A percentile compares a stretch with the other conserved stretches of the same genome.
Evolutionary conservation across 2,888 invertebrate species (phyloP).

Genomic region (Lagria hirta): DNA sequence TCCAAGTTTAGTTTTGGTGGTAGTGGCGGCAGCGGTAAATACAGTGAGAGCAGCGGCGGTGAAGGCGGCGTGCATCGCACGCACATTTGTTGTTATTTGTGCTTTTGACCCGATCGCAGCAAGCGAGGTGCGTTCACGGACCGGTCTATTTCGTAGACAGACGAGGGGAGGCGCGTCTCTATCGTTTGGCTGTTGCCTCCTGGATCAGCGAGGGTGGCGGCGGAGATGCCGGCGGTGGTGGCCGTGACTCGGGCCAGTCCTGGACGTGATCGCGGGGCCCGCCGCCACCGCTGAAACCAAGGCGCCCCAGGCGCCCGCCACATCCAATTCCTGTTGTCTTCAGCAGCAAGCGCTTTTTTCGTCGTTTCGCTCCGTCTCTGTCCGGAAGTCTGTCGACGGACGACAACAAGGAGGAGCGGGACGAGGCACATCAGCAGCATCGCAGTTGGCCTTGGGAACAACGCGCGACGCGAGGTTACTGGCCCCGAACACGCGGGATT

Average conservation of each 20-base stretch:
- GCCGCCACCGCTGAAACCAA: no score
- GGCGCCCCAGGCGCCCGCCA: no score
- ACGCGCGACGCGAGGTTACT: conserved; percentile 55
- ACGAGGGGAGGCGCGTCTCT: conserved; percentile 48
- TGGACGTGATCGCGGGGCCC: no score
- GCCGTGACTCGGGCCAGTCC: no score
- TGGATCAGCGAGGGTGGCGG: conserved; percentile 20
- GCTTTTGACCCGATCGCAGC: conserved; percentile 60
- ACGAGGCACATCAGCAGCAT: no score
- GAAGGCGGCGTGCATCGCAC: conserved; percentile 54
- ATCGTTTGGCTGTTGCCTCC: conserved; percentile 4
- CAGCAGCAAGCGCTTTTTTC: no score
- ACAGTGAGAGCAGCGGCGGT: conserved; percentile 7
- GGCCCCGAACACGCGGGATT: conserved; percentile 54
- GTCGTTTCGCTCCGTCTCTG: conserved; percentile 47
- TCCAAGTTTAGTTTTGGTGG: conserved; percentile 1
- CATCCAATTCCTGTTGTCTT: no score
- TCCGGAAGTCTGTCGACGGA: conserved; percentile 49
- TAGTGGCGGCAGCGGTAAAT: no score
- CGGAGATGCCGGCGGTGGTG: conserved; percentile 13
- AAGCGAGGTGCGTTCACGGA: conserved; percentile 51
- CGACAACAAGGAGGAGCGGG: conserved; percentile 34
- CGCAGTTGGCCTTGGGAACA: conserved; percentile 51
- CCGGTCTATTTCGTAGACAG: conserved; percentile 54
- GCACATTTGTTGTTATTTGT: conserved; percentile 74